phyloP scores from a whole-genome alignment of 2,113 vertebrate species.

The Hemiscyllium ocellatum region DNA sequence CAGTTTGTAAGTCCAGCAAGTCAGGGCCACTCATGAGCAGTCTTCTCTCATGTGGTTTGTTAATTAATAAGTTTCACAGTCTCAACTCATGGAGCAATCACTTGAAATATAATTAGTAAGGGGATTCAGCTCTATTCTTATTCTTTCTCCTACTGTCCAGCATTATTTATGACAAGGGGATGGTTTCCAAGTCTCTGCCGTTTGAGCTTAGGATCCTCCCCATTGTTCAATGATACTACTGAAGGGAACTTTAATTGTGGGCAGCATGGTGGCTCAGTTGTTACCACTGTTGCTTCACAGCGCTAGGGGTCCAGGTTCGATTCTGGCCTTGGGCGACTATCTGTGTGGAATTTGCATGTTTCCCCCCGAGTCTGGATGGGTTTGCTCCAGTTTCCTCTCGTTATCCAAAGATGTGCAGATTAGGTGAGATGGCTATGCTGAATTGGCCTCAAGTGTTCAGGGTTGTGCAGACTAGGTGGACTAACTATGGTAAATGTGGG shows the following conservation, averaged over 20 bases:
- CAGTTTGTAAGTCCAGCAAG: background rate
- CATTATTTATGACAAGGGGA: background rate
- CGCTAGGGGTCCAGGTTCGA: too few species aligned
- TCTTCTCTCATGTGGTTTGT: background rate
- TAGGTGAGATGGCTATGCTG: too few species aligned
- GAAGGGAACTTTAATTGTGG: background rate
- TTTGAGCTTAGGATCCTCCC: background rate
- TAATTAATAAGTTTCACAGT: background rate
- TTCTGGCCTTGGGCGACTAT: too few species aligned
- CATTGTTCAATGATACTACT: background rate
- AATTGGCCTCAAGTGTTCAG: too few species aligned
- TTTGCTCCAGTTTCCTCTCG: too few species aligned
- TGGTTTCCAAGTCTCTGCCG: background rate
- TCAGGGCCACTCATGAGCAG: background rate
- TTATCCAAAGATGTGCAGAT: too few species aligned
- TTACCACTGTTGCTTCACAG: too few species aligned
- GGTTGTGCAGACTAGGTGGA: too few species aligned
- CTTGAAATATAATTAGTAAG: background rate
- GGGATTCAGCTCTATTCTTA: background rate
- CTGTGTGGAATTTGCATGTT: too few species aligned
- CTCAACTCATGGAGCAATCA: background rate
- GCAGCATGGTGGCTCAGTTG: too few species aligned
- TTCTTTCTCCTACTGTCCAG: background rate
- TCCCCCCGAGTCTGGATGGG: too few species aligned
- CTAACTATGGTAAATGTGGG: too few species aligned